Evolutionary conservation across 2,888 invertebrate genomes (phyloP).

Genomic region (Galerucella calmariensis): DNA sequence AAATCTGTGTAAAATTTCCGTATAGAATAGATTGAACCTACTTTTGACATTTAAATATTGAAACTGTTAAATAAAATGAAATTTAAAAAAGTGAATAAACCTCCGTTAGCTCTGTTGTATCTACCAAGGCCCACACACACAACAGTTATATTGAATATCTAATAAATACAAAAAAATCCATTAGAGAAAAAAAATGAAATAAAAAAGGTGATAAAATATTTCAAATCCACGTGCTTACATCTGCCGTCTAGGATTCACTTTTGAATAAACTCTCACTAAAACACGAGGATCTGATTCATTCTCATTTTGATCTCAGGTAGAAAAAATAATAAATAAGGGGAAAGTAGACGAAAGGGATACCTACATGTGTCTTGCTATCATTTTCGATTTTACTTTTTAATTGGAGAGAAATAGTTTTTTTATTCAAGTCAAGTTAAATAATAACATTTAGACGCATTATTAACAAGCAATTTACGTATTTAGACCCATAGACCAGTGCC

Average conservation of each 20-base stretch:
- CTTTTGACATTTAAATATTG: too few species aligned
- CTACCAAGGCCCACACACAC: slow-evolving; percentile 10
- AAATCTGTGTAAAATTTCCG: too few species aligned
- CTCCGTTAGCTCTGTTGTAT: neutral
- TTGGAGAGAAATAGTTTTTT: neutral
- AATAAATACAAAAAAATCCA: slow-evolving; percentile 17
- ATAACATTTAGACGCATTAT: too few species aligned
- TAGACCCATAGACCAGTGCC: too few species aligned
- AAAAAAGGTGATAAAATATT: slow-evolving; percentile 30
- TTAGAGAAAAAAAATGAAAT: slow-evolving; percentile 12
- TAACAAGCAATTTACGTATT: too few species aligned
- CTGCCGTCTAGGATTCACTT: slow-evolving; percentile 20
- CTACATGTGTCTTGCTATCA: slow-evolving; percentile 3
- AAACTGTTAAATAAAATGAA: neutral
- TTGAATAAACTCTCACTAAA: slow-evolving; percentile 18
- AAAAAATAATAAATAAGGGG: slow-evolving; percentile 16
- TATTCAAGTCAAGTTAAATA: too few species aligned
- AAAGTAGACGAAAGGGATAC: slow-evolving; percentile 23
- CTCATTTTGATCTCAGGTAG: slow-evolving; percentile 21
- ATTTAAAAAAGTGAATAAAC: neutral
- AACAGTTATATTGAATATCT: slow-evolving; percentile 21
- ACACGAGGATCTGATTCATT: slow-evolving; percentile 18
- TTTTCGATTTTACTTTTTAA: slow-evolving; percentile 4
- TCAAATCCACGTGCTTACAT: slow-evolving; percentile 30
- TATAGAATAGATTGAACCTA: too few species aligned